Evolutionary conservation across 2,888 invertebrate genomes (phyloP), one percentile per base, ranked within the genome.

Genomic region (Pogonocherus hispidulus): DNA sequence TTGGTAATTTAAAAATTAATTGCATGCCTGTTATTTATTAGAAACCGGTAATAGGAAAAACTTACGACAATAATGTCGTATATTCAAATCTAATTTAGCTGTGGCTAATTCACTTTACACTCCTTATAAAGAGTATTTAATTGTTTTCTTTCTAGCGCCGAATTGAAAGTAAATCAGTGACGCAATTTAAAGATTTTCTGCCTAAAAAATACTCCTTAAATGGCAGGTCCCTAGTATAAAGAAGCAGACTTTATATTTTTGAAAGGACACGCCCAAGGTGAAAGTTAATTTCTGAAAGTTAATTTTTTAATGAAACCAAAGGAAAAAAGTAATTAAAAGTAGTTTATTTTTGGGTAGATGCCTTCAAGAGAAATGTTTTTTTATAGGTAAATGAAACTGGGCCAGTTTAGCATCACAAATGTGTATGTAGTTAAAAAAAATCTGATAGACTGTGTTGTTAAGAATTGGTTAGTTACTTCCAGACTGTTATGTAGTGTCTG

Each of bases 211-310:
- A 27, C 11, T 32, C 47, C 47, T 16, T 49, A 59, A 22, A 22
- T 41, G 22, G 6, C 27, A 35, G 6, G 18, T 18, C 11, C 20
- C 20, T 41, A 2, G 49, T n/a, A 23, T 14, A 11, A 0, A 27
- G 44, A 5, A 23, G 44, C 44, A 19, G 20, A 14, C 22, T 8
- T n/a, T 9, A 8, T 16, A 27, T 14, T 35, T 59, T 27, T 47
- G 41, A 9, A 16, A 47, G 2, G 47, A 9, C 59, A 59, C 59
- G 19, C 59, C 59, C 47, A 19, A 27, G 23, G 59, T 59, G 59
- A 59, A 49, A 59, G 59, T 23, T 9, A 14, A n/a, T 23, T 16
- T 44, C 19, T 44, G 44, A 27, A 46, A 57, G 44, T 44, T 14
- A 16, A 9, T 20, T 57, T 57, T 57, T 52, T 8, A 16, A 16